A percentile compares a stretch with the other conserved stretches of the same genome.
Conservation (phyloP, 2,888 invertebrate genomes). For the Dryocosmus kuriphilus region DNA sequence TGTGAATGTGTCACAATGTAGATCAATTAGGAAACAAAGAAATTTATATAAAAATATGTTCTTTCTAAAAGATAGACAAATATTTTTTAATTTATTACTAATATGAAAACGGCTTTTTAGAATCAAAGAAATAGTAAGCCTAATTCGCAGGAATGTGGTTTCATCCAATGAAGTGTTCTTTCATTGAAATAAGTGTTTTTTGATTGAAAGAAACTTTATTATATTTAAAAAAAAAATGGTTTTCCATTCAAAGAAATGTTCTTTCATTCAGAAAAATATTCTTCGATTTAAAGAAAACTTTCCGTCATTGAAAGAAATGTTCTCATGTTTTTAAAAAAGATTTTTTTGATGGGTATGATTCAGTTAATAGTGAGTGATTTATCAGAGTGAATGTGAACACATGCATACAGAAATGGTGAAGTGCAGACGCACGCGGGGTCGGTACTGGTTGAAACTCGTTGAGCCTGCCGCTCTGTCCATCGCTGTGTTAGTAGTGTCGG, state of each 20-base stretch:
- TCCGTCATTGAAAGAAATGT: too few relatives aligned
- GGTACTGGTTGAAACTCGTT: conserved; percentile 41
- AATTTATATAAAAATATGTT: not conserved
- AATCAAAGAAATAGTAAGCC: too few relatives aligned
- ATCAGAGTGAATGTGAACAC: not conserved
- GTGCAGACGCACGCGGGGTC: conserved; percentile 20
- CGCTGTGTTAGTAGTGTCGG: conserved; percentile 55
- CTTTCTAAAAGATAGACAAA: not conserved
- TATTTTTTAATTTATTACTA: not conserved
- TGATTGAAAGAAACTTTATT: not conserved
- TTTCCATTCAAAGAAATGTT: not conserved
- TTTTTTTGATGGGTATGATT: not conserved
- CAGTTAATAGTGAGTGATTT: not conserved
- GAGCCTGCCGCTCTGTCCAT: conserved; percentile 48
- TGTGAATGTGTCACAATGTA: not conserved
- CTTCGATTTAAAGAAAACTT: too few relatives aligned
- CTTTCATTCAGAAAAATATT: too few relatives aligned
- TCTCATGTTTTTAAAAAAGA: not conserved
- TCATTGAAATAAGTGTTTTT: not conserved
- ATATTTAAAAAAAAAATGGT: not conserved
- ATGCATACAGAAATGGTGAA: not conserved
- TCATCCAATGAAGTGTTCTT: not conserved
- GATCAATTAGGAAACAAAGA: not conserved
- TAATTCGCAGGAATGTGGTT: too few relatives aligned
- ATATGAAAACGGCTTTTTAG: too few relatives aligned